Conservation (phyloP, 2,797 vertebrate genomes). For the Mormyrus proboscirostris region DNA sequence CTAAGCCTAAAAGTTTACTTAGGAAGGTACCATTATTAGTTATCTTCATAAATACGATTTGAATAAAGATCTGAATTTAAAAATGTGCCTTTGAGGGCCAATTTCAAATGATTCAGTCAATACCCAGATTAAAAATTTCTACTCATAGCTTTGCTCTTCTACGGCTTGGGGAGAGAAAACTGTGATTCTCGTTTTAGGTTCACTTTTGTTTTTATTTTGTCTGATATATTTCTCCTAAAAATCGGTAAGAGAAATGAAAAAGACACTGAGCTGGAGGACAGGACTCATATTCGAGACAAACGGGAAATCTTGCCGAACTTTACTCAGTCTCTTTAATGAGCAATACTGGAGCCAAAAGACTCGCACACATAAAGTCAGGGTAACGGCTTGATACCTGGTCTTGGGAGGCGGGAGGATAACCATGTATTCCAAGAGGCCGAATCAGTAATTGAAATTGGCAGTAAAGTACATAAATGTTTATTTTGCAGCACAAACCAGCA, state of each 20-base stretch:
- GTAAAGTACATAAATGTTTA: not conserved
- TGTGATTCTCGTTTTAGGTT: not conserved
- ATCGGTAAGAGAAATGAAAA: not conserved
- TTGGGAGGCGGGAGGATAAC: not conserved
- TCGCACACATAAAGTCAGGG: not conserved
- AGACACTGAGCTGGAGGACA: not conserved
- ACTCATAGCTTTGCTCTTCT: not conserved
- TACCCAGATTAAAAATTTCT: not conserved
- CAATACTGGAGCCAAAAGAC: not conserved
- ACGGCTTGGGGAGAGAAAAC: not conserved
- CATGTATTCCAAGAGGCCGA: not conserved
- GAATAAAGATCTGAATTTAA: not conserved
- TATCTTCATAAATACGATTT: not conserved
- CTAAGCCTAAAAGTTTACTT: not conserved
- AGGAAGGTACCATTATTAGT: not conserved
- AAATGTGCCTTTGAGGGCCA: not conserved
- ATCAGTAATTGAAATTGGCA: not conserved
- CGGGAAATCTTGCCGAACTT: not conserved
- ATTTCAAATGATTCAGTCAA: not conserved
- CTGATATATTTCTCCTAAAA: not conserved
- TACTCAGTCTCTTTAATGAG: not conserved
- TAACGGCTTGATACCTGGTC: not conserved
- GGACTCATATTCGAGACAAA: not conserved
- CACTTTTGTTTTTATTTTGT: not conserved
- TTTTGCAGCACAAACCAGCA: too few relatives aligned